Percentiles rank a stretch among this genome's conserved stretches.
phyloP scores from a whole-genome alignment of 2,113 vertebrate species.

The Phodopus roborovskii region DNA sequence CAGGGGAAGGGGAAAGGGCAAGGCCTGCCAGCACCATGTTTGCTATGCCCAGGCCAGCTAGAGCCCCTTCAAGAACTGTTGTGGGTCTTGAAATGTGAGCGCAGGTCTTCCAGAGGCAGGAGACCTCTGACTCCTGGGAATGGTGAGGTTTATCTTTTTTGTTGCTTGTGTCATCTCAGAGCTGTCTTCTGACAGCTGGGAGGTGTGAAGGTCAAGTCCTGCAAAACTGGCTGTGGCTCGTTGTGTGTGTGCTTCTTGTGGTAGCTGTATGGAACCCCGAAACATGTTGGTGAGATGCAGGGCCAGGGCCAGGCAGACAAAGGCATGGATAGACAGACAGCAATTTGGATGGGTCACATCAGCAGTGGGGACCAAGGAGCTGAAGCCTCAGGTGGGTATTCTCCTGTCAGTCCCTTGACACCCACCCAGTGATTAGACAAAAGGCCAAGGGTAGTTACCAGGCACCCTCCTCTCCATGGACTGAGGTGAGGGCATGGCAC shows the following conservation, averaged over 20 bases:
- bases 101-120: no score
- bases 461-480: neutral
- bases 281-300: neutral
- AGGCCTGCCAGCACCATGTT: neutral
- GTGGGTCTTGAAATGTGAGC: neutral
- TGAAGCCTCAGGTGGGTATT: neutral
- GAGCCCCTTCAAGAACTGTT: neutral
- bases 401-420: neutral
- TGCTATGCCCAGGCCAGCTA: neutral
- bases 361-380: neutral
- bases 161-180: neutral
- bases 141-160: neutral
- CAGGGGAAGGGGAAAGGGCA: neutral
- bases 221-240: neutral
- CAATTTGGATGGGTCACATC: neutral
- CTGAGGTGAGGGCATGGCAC: neutral
- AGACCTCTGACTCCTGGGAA: neutral
- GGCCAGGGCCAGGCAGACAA: no score
- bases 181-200: neutral
- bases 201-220: neutral
- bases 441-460: neutral
- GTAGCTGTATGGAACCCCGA: neutral
- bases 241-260: neutral
- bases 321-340: neutral
- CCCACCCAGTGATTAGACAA: no score